Conservation (phyloP, 2,888 invertebrate genomes). For the Hirtodrosophila duncani region DNA sequence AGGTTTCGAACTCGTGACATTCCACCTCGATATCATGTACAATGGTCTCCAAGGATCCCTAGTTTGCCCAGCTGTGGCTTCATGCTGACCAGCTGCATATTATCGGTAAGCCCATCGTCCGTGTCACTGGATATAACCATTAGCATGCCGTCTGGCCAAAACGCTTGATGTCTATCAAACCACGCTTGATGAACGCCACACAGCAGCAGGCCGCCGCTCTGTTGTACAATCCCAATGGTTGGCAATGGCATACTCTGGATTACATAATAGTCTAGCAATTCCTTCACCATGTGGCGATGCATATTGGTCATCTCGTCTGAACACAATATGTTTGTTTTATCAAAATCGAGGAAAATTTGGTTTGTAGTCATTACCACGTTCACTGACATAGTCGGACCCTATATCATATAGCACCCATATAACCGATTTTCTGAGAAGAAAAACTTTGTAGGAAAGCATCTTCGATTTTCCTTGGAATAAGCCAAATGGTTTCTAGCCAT, state of each 20-base stretch:
- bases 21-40: slow-evolving; percentile 58
- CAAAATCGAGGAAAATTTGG: too few species aligned
- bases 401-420: too few species aligned
- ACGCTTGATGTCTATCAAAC: too few species aligned
- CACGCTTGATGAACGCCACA: slow-evolving; percentile 73
- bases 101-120: slow-evolving; percentile 15
- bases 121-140: slow-evolving; percentile 45
- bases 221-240: slow-evolving; percentile 74
- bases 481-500: too few species aligned
- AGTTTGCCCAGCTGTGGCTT: neutral
- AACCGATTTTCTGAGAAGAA: too few species aligned
- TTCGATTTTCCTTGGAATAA: too few species aligned
- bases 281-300: slow-evolving; percentile 73
- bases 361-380: too few species aligned
- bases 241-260: slow-evolving; percentile 75
- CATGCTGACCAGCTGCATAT: slow-evolving; percentile 46
- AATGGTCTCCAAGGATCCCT: neutral
- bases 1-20: slow-evolving; percentile 72
- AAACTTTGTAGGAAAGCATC: too few species aligned
- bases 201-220: slow-evolving; percentile 70
- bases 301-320: slow-evolving; percentile 39
- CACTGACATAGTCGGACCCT: too few species aligned
- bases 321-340: too few species aligned
- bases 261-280: slow-evolving; percentile 75
- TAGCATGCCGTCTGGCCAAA: slow-evolving; percentile 74